Evolutionary conservation across 2,113 vertebrate genomes (phyloP).

Genomic region (Colius striatus): DNA sequence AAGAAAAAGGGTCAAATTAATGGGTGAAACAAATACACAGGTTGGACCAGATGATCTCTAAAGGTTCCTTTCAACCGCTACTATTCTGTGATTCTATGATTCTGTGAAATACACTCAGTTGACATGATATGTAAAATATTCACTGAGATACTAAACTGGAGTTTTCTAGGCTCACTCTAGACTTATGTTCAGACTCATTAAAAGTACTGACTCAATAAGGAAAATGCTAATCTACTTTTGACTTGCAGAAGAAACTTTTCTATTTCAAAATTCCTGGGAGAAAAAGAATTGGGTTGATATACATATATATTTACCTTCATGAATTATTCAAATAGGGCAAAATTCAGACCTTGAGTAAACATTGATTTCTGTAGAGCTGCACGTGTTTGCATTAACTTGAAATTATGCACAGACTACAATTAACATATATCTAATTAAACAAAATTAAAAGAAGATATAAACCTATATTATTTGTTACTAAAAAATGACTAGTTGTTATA

Average conservation of each 20-base stretch:
- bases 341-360: background rate
- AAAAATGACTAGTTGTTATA: background rate
- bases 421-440: background rate
- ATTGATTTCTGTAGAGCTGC: background rate
- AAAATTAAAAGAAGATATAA: background rate
- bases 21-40: background rate
- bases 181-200: background rate
- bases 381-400: background rate
- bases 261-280: background rate
- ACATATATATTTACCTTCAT: background rate
- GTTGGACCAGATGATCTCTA: background rate
- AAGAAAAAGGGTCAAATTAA: background rate
- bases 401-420: background rate
- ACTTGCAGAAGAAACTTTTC: background rate
- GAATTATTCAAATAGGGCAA: background rate
- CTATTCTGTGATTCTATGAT: too few species aligned
- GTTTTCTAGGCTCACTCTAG: background rate
- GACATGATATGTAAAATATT: background rate
- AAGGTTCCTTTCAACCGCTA: too few species aligned
- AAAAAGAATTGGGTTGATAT: background rate
- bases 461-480: background rate
- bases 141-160: background rate
- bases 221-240: background rate
- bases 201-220: background rate
- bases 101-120: background rate